A percentile compares a stretch with the other conserved stretches of the same genome.
Conservation (phyloP, 2,113 vertebrate species). For the Cyprinodon brontotheroides region DNA sequence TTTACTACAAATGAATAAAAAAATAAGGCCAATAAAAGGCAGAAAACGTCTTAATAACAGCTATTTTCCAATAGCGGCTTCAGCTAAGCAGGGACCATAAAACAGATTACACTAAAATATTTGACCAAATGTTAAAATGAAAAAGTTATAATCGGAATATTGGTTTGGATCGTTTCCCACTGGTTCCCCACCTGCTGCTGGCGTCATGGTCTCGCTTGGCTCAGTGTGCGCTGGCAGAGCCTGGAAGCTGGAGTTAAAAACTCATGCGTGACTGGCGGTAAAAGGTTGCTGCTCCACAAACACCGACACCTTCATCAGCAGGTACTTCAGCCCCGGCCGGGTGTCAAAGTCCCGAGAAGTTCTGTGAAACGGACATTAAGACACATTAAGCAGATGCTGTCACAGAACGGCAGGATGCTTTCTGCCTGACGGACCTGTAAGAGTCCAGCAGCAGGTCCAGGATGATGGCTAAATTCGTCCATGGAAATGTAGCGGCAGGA, state of each 20-base stretch:
- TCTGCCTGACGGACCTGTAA: conserved; percentile 72
- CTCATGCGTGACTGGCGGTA: conserved; percentile 98
- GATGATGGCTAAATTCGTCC: conserved; percentile 95
- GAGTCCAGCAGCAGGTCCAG: conserved; percentile 97
- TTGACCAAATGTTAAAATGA: background rate
- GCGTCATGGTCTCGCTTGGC: conserved; percentile 87
- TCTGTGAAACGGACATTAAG: conserved; percentile 46
- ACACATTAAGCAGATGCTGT: too few relatives aligned
- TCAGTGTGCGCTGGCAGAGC: conserved; percentile 90
- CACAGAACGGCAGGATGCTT: rapidly evolving
- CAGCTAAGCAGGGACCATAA: background rate
- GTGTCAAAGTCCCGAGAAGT: conserved; percentile 96
- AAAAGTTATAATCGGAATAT: background rate
- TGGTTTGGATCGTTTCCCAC: background rate
- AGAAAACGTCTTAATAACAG: too few relatives aligned
- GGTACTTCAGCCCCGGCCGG: conserved; percentile 93
- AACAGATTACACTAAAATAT: background rate
- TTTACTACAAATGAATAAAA: background rate
- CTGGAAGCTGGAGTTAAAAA: too few relatives aligned
- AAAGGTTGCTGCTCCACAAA: conserved; percentile 92
- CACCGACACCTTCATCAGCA: conserved; percentile 96
- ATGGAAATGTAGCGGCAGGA: conserved; percentile 97
- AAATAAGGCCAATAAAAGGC: too few relatives aligned
- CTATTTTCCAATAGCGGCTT: too few relatives aligned
- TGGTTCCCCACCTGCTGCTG: conserved; percentile 79